These are phyloP conservation scores for Horisme vitalbata DNA, from an alignment of 2,888 invertebrate genomes.

Conservation along the genomic window DNA sequence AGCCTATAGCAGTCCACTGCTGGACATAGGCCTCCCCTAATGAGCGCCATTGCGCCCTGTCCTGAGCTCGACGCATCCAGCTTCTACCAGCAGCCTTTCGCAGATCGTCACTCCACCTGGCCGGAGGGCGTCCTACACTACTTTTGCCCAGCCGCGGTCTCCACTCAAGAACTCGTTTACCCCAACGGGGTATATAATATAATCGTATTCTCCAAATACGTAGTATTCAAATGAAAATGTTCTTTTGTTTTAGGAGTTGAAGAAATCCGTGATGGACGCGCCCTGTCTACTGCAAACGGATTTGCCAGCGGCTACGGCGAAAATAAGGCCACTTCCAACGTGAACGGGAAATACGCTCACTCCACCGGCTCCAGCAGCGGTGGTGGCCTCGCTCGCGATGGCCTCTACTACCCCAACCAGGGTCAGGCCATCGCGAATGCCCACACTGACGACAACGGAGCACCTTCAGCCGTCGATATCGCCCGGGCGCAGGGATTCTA, in stretches of 20 bases:
- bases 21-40: too few relatives aligned
- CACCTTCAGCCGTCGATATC: slow-evolving; percentile 22
- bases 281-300: slow-evolving; percentile 57
- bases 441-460: slow-evolving; percentile 43
- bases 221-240: not conserved
- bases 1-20: too few relatives aligned
- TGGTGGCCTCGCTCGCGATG: slow-evolving; percentile 44
- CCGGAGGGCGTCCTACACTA: too few relatives aligned
- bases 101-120: too few relatives aligned
- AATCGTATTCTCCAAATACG: too few relatives aligned
- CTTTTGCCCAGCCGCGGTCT: too few relatives aligned
- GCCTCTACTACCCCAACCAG: slow-evolving; percentile 45
- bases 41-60: too few relatives aligned
- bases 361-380: slow-evolving; percentile 49
- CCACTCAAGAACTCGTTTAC: too few relatives aligned
- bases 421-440: slow-evolving; percentile 54
- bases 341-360: slow-evolving; percentile 46
- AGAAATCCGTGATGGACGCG: slow-evolving; percentile 63
- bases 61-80: too few relatives aligned
- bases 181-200: too few relatives aligned
- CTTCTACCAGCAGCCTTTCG: too few relatives aligned
- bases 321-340: slow-evolving; percentile 55
- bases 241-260: slow-evolving; percentile 46
- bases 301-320: slow-evolving; percentile 50
- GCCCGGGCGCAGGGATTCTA: slow-evolving; percentile 50